Evolutionary conservation across 2,888 invertebrate genomes (phyloP), one percentile per base, ranked within the genome.

Genomic region (Andrena haemorrhoa): DNA sequence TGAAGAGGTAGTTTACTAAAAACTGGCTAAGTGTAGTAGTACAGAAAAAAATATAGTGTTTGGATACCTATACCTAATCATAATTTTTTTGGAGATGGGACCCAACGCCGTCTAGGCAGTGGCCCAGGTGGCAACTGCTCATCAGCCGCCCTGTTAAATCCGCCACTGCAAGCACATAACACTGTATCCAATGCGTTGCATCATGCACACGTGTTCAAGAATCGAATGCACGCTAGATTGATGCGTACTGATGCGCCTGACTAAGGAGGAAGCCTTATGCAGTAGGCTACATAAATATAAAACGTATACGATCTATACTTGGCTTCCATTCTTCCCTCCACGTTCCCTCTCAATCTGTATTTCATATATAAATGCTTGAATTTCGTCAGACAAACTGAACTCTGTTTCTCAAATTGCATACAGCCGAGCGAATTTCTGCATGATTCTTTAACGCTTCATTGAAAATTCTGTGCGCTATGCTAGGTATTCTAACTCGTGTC

Each of bases 221-320:
- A 63, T 63, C 53, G 49, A 63, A 20, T 2, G 26, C 20, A 35
- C 5, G 3, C 23, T 8, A 26, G 61, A 41, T 41, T 33, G 23
- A 33, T 16, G 58, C 60, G 26, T n/a, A 10, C n/a, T 41, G 47
- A 31, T 31, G 20, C 61, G 20, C 61, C 60, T 74, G 74, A 58
- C 49, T 61, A 58, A 23, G 56, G 66, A 47, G n/a, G 90, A 90
- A 90, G 83, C 90, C 90, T 83, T 90, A 88, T 3, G 49, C 12
- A 51, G 51, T 20, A 20, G 26, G 5, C 63, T 12, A 2, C 51
- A 41, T 6, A 74, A 68, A 70, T 53, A n/a, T 73, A 49, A 73
- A 73, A 63, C 16, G 53, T 29, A 7, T 33, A 33, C 47, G 71
- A 77, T 74, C 49, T 72, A 68, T 41, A 68, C 63, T 20, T 4